phyloP scores from a whole-genome alignment of 2,797 vertebrate species.

The Phoxinus dragarum region DNA sequence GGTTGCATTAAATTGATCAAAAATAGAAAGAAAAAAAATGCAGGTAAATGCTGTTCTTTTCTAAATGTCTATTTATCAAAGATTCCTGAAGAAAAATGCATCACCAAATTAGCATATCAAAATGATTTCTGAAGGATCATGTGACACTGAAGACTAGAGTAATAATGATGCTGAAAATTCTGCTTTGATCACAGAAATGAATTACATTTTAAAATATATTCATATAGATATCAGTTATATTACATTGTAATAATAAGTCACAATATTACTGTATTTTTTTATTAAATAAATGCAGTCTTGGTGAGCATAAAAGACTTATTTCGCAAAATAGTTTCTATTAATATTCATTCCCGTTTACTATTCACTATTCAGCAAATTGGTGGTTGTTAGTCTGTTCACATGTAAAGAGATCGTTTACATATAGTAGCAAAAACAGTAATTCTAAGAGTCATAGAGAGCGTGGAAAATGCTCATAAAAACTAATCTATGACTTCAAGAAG shows the following conservation, averaged over 20 bases:
- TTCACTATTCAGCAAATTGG: neutral
- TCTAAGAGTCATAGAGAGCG: constrained; percentile 1
- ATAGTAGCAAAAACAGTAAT: neutral
- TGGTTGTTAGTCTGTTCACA: neutral
- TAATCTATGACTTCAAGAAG: neutral
- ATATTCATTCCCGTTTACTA: neutral
- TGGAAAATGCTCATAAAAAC: constrained; percentile 12
- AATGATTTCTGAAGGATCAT: neutral
- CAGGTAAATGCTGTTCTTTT: too few relatives aligned
- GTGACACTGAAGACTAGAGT: neutral
- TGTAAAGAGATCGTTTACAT: neutral
- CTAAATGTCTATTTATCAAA: neutral
- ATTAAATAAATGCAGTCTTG: neutral
- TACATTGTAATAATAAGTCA: too few relatives aligned
- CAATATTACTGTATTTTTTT: neutral
- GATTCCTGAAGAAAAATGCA: neutral
- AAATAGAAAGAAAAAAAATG: neutral
- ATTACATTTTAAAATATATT: neutral
- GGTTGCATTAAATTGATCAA: constrained; percentile 50
- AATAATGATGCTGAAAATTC: neutral
- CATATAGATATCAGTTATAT: neutral
- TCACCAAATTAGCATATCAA: neutral
- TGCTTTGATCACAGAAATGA: neutral
- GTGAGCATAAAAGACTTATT: neutral
- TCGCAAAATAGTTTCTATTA: neutral